These are phyloP conservation scores for Drosophila nannoptera DNA, from an alignment of 1,140 invertebrate genomes.

Conservation along the genomic window DNA sequence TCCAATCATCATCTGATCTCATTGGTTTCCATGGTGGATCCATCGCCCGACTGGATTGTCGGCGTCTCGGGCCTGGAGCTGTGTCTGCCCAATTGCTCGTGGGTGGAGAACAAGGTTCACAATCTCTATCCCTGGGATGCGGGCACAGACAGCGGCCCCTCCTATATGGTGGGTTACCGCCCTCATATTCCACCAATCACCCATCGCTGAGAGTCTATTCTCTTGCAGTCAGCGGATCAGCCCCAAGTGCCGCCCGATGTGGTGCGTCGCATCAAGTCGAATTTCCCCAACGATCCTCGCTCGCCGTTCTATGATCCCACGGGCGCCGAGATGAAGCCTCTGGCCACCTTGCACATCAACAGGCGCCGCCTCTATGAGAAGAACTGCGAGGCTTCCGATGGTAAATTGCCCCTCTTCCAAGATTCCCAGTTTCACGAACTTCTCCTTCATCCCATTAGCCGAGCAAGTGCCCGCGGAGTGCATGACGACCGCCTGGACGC, in stretches of 20 bases:
- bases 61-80: conserved; percentile 96
- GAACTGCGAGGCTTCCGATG: conserved; percentile 82
- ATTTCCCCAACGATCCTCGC: conserved; percentile 87
- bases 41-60: conserved; percentile 99
- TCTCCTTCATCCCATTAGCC: conserved; percentile 32
- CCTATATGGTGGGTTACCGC: conserved; percentile 88
- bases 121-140: conserved; percentile 98
- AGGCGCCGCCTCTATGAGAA: conserved; percentile 93
- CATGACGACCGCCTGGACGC: conserved; percentile 85
- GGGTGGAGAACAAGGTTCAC: conserved; percentile 91
- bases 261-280: conserved; percentile 92
- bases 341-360: conserved; percentile 90
- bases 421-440: not conserved
- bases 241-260: conserved; percentile 89
- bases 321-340: conserved; percentile 91
- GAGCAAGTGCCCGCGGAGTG: conserved; percentile 81
- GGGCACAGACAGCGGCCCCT: conserved; percentile 96
- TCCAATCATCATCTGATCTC: conserved; percentile 95
- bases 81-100: conserved; percentile 94
- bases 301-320: conserved; percentile 95
- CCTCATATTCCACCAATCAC: not conserved
- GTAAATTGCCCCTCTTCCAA: conserved; percentile 23
- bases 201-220: not conserved
- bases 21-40: conserved; percentile 95
- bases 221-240: conserved; percentile 86